A percentile compares a stretch with the other conserved stretches of the same genome.
phyloP scores from a whole-genome alignment of 2,797 vertebrate genomes.

The Melopsittacus undulatus region DNA sequence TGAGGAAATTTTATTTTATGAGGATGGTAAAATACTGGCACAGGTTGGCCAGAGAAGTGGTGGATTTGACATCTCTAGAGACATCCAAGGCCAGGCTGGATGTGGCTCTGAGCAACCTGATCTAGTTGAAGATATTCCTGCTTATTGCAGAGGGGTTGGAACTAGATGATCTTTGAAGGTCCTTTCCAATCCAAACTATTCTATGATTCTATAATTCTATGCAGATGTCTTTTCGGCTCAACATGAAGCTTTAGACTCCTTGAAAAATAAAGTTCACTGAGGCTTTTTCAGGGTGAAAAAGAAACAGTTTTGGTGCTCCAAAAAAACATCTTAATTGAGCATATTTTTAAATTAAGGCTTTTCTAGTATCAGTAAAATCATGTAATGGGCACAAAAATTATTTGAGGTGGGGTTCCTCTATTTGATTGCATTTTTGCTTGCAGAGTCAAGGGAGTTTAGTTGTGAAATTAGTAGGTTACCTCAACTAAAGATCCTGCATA shows the following conservation, averaged over 20 bases:
- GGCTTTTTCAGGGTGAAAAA: neutral
- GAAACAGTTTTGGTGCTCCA: neutral
- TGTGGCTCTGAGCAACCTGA: neutral
- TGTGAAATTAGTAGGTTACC: neutral
- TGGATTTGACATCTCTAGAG: neutral
- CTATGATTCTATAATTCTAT: neutral
- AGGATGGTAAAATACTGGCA: neutral
- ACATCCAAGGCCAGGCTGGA: neutral
- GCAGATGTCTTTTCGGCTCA: neutral
- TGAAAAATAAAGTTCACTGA: neutral
- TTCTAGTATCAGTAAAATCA: neutral
- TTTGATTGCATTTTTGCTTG: neutral
- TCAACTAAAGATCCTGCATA: neutral
- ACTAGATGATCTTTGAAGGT: neutral
- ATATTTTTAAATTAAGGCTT: neutral
- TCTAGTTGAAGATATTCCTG: neutral
- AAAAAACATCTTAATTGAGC: neutral
- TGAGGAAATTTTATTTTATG: neutral
- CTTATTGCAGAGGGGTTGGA: neutral
- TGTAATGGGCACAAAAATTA: neutral
- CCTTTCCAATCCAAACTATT: neutral
- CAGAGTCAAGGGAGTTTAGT: neutral
- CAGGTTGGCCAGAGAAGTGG: neutral
- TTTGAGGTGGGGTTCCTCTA: neutral
- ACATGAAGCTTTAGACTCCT: neutral